These are phyloP conservation scores for Drosophila athabasca DNA, from an alignment of 1,140 invertebrate genomes.

Conservation along the genomic window DNA sequence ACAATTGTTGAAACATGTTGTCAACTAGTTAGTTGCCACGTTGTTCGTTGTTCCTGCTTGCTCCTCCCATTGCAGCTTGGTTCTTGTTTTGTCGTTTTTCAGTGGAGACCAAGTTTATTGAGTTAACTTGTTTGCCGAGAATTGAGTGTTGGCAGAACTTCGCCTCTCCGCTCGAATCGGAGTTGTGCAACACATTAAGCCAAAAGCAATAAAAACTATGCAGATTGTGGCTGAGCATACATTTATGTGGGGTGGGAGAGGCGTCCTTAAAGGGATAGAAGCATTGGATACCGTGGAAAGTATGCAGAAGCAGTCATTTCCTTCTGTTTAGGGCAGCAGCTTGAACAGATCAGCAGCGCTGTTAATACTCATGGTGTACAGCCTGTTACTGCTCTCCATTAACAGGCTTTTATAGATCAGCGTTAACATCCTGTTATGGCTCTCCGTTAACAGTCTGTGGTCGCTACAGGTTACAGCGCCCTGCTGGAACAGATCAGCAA, in stretches of 20 bases:
- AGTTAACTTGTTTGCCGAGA: conserved; percentile 43
- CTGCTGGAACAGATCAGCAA: too few species aligned
- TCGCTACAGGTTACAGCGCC: too few species aligned
- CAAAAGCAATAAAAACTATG: conserved; percentile 14
- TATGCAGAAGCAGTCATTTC: too few species aligned
- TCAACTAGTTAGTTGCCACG: conserved; percentile 72
- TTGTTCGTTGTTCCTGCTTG: conserved; percentile 23
- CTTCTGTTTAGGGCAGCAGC: too few species aligned
- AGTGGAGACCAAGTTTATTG: conserved; percentile 30
- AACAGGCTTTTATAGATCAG: too few species aligned
- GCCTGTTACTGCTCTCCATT: too few species aligned
- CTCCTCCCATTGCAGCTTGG: not conserved
- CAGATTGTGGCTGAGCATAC: not conserved
- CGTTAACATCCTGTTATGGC: too few species aligned
- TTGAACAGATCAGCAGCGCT: too few species aligned
- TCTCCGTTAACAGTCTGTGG: too few species aligned
- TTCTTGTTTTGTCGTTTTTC: conserved; percentile 1
- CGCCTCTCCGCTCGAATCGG: conserved; percentile 19
- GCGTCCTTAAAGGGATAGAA: too few species aligned
- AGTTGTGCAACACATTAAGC: conserved; percentile 22
- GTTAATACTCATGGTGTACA: too few species aligned
- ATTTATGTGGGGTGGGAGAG: not conserved
- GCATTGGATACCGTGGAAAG: too few species aligned
- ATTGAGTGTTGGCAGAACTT: conserved; percentile 56
- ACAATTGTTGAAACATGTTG: conserved; percentile 80